These are phyloP conservation scores for Hirundo rustica DNA, from an alignment of 2,797 vertebrate genomes.

Conservation along the genomic window DNA sequence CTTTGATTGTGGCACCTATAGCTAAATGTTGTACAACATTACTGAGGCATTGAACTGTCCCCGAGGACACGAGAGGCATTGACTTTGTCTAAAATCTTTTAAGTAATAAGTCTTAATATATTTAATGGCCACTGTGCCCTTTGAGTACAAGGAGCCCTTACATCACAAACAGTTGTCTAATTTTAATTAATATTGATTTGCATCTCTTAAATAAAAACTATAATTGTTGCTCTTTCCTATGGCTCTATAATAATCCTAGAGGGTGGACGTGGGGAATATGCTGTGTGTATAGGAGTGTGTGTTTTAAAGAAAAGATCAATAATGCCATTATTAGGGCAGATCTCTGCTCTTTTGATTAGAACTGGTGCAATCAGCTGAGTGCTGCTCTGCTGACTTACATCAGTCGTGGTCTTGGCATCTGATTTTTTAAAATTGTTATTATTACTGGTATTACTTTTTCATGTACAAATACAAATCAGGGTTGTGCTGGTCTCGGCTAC, in stretches of 20 bases:
- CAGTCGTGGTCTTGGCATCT: neutral
- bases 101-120: constrained; percentile 84
- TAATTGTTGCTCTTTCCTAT: constrained; percentile 45
- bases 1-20: constrained; percentile 81
- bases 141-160: constrained; percentile 75
- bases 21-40: constrained; percentile 73
- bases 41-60: constrained; percentile 77
- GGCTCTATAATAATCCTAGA: constrained; percentile 35
- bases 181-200: constrained; percentile 96
- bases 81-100: constrained; percentile 82
- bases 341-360: constrained; percentile 19
- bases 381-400: neutral
- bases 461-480: neutral
- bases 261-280: neutral
- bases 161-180: constrained; percentile 87
- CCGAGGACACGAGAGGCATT: constrained; percentile 76
- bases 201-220: constrained; percentile 80
- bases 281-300: neutral
- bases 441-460: neutral
- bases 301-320: constrained; percentile 56
- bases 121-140: constrained; percentile 85
- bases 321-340: constrained; percentile 22
- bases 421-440: neutral
- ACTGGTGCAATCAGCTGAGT: neutral
- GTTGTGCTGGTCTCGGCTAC: neutral